phyloP scores from a whole-genome alignment of 2,113 vertebrate species.

The Catharus minimus region DNA sequence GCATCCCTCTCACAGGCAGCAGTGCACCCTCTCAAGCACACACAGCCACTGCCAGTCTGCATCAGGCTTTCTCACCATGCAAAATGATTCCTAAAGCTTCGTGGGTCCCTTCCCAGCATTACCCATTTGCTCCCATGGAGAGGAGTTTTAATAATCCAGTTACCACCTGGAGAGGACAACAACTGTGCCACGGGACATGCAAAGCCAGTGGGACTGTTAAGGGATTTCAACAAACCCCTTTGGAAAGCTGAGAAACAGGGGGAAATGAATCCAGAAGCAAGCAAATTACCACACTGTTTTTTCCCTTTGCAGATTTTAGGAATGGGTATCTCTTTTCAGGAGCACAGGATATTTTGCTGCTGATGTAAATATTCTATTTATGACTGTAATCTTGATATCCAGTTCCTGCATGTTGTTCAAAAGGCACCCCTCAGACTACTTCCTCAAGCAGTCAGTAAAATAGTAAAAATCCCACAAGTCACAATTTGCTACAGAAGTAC shows the following conservation, averaged over 20 bases:
- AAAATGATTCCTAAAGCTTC: background rate
- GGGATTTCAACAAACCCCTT: background rate
- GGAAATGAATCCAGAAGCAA: background rate
- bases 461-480: background rate
- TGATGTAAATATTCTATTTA: background rate
- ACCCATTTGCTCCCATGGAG: background rate
- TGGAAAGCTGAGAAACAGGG: background rate
- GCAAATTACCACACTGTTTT: background rate
- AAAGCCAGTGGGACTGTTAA: background rate
- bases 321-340: background rate
- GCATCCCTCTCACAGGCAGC: background rate
- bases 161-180: background rate
- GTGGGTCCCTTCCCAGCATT: background rate
- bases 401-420: background rate
- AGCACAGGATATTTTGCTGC: background rate
- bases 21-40: background rate
- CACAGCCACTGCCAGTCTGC: background rate
- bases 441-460: slow-evolving; percentile 5
- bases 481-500: background rate
- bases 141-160: background rate
- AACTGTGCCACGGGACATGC: background rate
- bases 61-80: background rate
- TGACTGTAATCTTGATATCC: background rate
- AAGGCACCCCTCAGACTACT: background rate
- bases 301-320: background rate